Evolutionary conservation across 2,888 invertebrate species (phyloP), one percentile per base, ranked within the genome.

Genomic region (Pogonocherus hispidulus): DNA sequence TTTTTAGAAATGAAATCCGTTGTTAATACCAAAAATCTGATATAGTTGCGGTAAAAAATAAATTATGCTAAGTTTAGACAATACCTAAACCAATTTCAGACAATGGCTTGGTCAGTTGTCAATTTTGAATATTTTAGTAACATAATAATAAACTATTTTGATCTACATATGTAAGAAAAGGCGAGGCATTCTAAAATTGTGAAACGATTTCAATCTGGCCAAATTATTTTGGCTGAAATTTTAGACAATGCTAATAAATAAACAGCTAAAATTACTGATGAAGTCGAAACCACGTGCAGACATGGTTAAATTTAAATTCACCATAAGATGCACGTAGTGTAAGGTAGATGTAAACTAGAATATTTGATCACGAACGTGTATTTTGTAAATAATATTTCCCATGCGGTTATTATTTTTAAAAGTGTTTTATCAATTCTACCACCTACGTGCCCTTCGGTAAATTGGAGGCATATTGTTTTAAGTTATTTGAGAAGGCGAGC

Each of bases 401-500:
- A 3, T 27, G 27, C 8, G 32, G 32, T 32, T 32, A 11, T 32
- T 32, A 32, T 41, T 16, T 41, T 41, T 41, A 41, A 41, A 2
- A 22, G 16, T 51, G 23, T 51, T 23, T 51, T 16, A 51, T 51
- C 27, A 51, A 51, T 23, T 14, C 19, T 16, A 27, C 14, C 51
- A 14, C 23, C n/a, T 27, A 23, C 27, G 27, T n/a, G 23, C 11
- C 14, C 2, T 51, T 8, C 27, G 22, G 23, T 51, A 51, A 23
- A 51, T 16, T 16, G 23, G 23, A 14, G 23, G 27, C 14, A 27
- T 23, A 51, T 27, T 52, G 51, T 52, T 52, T 52, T 52, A 52
- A 27, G 23, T 27, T 16, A 52, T 16, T 27, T 52, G 27, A 9
- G 51, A 16, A 22, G 16, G 16, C 16, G 5, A 27, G 27, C 27